phyloP scores from a whole-genome alignment of 2,888 invertebrate species.

The Luperina nickerlii region DNA sequence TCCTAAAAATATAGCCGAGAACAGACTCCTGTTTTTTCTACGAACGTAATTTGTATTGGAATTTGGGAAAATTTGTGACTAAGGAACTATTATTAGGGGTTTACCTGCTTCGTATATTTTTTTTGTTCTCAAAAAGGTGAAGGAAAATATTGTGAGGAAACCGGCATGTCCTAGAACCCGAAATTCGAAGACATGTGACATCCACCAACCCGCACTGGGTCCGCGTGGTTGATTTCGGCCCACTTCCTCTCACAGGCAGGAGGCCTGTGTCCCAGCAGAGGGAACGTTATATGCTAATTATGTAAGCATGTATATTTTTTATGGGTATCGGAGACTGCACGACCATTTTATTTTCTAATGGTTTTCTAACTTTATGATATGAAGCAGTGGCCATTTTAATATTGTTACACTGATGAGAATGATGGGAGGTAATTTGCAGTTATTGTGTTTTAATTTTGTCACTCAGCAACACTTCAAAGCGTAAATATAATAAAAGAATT shows the following conservation, averaged over 20 bases:
- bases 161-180: background rate
- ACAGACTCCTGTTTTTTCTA: constrained; percentile 32
- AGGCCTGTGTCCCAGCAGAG: background rate
- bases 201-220: background rate
- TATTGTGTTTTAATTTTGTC: background rate
- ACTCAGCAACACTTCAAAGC: background rate
- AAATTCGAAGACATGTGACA: background rate
- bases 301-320: background rate
- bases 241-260: background rate
- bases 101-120: constrained; percentile 8
- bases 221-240: background rate
- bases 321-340: background rate
- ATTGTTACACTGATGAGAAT: background rate
- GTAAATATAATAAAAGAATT: background rate
- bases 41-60: constrained; percentile 44
- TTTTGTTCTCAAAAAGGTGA: too few relatives aligned
- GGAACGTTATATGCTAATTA: background rate
- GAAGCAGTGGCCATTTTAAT: background rate
- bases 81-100: constrained; percentile 24
- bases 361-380: background rate
- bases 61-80: constrained; percentile 34
- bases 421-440: background rate
- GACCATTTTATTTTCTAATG: background rate
- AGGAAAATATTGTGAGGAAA: background rate
- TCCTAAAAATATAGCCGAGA: constrained; percentile 48